phyloP scores from a whole-genome alignment of 2,113 vertebrate genomes.

The Delphinus delphis region DNA sequence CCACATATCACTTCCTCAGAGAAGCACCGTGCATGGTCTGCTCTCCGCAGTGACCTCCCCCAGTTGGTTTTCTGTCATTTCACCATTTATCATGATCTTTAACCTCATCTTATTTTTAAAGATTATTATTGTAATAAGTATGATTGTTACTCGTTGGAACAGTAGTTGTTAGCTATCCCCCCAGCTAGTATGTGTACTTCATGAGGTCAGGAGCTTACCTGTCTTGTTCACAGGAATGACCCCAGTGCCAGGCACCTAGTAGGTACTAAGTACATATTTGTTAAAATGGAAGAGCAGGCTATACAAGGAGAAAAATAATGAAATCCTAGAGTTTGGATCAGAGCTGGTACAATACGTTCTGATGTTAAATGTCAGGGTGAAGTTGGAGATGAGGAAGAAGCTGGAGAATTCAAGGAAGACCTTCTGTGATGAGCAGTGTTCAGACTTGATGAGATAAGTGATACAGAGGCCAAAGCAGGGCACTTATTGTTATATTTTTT shows the following conservation, averaged over 20 bases:
- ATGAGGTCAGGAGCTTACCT: background rate
- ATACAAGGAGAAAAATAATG: background rate
- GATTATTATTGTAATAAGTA: background rate
- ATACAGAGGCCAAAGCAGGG: background rate
- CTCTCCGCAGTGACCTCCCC: background rate
- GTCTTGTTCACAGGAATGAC: background rate
- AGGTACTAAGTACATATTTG: background rate
- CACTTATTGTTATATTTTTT: background rate
- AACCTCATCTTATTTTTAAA: background rate
- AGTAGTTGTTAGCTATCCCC: background rate
- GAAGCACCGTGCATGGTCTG: background rate
- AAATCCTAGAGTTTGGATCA: background rate
- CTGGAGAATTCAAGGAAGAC: background rate
- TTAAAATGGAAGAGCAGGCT: background rate
- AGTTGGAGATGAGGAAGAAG: background rate
- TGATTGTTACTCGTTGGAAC: background rate
- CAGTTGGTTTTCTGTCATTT: background rate
- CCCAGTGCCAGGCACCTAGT: background rate
- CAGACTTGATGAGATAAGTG: background rate
- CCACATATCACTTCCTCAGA: background rate
- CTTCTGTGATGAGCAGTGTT: background rate
- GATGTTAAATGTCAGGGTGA: background rate
- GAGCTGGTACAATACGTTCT: background rate
- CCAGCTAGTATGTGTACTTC: background rate
- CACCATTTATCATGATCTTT: background rate